A percentile compares a stretch with the other conserved stretches of the same genome.
Conservation (phyloP, 2,888 invertebrate genomes). For the Perizoma flavofasciatum region DNA sequence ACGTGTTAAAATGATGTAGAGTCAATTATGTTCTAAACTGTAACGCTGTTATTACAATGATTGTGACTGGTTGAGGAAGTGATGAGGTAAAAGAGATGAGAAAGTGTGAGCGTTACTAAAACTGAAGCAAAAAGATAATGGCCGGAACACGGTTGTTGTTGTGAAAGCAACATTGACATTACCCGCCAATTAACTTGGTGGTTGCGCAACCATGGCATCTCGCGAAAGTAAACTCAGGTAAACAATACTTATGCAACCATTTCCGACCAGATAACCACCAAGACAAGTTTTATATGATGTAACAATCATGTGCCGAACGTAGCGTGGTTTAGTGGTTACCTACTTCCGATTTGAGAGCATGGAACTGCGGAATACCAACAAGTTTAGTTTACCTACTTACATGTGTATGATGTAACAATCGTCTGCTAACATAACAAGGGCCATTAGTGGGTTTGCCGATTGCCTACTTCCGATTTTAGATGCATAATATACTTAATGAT, state of each 20-base stretch:
- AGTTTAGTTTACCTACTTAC: slow-evolving; percentile 44
- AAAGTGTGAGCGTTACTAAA: slow-evolving; percentile 60
- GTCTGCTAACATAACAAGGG: slow-evolving; percentile 9
- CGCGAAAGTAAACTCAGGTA: slow-evolving; percentile 73
- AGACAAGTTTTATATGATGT: slow-evolving; percentile 43
- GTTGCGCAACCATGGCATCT: slow-evolving; percentile 63
- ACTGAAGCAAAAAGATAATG: slow-evolving; percentile 61
- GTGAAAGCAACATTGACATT: slow-evolving; percentile 82
- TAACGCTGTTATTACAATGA: not conserved
- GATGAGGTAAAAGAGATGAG: slow-evolving; percentile 41
- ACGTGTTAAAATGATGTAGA: too few relatives aligned
- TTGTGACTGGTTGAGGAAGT: not conserved
- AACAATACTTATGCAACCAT: slow-evolving; percentile 76
- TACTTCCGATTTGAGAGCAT: slow-evolving; percentile 43
- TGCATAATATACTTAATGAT: slow-evolving; percentile 5
- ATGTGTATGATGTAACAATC: slow-evolving; percentile 20
- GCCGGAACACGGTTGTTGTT: slow-evolving; percentile 63
- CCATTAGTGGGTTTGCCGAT: slow-evolving; percentile 10
- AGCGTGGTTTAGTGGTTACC: slow-evolving; percentile 32
- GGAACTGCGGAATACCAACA: slow-evolving; percentile 8
- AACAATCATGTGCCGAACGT: slow-evolving; percentile 42
- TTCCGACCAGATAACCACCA: slow-evolving; percentile 54
- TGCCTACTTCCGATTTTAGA: slow-evolving; percentile 26
- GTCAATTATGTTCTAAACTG: too few relatives aligned
- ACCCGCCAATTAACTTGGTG: slow-evolving; percentile 65